Conservation (phyloP, 1,140 invertebrate genomes). For the Planococcus citri region DNA sequence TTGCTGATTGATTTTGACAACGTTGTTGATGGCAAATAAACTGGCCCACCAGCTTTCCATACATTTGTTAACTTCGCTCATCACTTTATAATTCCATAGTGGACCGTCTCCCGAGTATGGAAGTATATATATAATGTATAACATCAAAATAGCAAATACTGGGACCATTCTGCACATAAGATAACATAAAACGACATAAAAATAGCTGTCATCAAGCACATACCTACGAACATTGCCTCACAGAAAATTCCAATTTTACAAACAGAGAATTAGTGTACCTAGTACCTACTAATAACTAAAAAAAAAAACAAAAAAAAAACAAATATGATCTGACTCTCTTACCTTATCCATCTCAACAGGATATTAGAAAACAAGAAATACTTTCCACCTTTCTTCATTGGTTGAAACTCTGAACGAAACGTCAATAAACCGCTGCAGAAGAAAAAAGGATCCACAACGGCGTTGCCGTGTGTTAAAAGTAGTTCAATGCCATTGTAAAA, state of each 20-base stretch:
- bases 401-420: background rate
- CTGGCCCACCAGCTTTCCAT: constrained; percentile 69
- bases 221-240: background rate
- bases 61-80: constrained; percentile 50
- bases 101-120: constrained; percentile 49
- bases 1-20: constrained; percentile 50
- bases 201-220: background rate
- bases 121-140: constrained; percentile 55
- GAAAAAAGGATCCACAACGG: background rate
- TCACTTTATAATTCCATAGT: constrained; percentile 47
- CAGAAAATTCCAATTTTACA: too few relatives aligned
- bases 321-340: too few relatives aligned
- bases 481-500: too few relatives aligned
- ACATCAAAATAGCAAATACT: constrained; percentile 50
- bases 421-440: background rate
- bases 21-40: constrained; percentile 73
- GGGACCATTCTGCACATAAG: constrained; percentile 46
- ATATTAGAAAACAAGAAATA: background rate
- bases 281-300: too few relatives aligned
- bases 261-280: too few relatives aligned
- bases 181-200: background rate
- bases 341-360: background rate
- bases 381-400: background rate
- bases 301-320: background rate
- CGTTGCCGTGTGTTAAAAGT: too few relatives aligned